Base-by-base conservation (phyloP, 2,797 vertebrate species). In the Psittacula derbiana region DNA sequence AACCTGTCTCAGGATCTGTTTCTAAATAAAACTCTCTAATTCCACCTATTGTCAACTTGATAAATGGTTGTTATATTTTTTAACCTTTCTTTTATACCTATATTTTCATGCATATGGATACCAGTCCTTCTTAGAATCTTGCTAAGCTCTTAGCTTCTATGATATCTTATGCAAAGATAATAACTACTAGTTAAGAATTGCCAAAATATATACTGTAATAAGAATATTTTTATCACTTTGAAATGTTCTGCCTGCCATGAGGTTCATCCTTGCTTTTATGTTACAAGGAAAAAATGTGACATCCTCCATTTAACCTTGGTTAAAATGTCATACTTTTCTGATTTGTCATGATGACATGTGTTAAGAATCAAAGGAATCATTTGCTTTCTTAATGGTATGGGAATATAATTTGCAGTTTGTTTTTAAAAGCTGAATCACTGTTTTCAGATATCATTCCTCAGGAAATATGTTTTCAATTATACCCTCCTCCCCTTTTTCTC, bases 371-470 rank as follows among this genome's bases (percentile, higher is more conserved):
- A 93, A 96, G 80, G 49, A 96, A 96, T 95, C 20, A 93, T 53
- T 93, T 93, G 41, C 62, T 89, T 97, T 96, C 57, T 84, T 94
- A 96, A 90, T 66, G 75, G 52, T 57, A 90, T 57, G 52, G 44
- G 90, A 94, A 94, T 95, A 93, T 62, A 96, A 95, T 94, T 95
- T 97, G 75, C 28, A 88, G 40, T 91, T 93, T 89, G 52, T 94
- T 80, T 96, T 95, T 86, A 92, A 95, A 96, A 95, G 89, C 12
- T 61, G 90, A 96, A 92, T 89, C 78, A 92, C 21, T 87, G 43
- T 95, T 97, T 90, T 71, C 67, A 95, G 50, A 81, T 91, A 96
- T 46, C 38, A 69, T 96, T 97, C 89, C 62, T 88, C 38, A 66
- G 40, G 71, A 95, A 96, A 85, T 95, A 74, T 11, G 16, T 70